Evolutionary conservation across 2,113 vertebrate species (phyloP).

Genomic region (Poecile atricapillus): DNA sequence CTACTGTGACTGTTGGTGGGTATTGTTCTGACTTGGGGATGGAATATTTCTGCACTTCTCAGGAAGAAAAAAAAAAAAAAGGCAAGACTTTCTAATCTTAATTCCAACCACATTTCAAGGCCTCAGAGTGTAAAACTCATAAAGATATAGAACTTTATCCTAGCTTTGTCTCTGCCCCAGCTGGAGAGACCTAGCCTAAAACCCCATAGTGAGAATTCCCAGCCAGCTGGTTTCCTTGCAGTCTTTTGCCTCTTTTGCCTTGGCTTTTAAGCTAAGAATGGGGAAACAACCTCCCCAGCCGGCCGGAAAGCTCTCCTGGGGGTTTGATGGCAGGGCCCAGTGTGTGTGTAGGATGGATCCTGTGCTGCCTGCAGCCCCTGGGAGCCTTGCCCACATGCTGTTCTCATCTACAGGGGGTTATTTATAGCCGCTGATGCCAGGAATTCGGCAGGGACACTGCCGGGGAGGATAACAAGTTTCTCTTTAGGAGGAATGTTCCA

Average conservation of each 20-base stretch:
- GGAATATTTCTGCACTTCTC: neutral
- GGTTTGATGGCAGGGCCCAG: neutral
- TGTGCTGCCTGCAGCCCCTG: neutral
- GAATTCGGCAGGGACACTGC: conserved; percentile 22
- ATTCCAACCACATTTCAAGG: neutral
- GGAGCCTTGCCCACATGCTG: conserved; percentile 48
- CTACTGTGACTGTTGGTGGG: neutral
- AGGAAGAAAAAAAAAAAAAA: neutral
- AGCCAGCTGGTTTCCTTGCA: neutral
- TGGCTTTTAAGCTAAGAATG: neutral
- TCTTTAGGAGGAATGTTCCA: conserved; percentile 65
- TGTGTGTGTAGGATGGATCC: neutral
- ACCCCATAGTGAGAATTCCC: neutral
- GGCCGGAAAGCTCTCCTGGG: neutral
- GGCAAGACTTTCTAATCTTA: neutral
- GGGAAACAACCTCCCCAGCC: neutral
- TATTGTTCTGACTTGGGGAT: neutral
- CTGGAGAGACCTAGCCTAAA: neutral
- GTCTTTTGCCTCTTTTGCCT: neutral
- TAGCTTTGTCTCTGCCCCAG: neutral
- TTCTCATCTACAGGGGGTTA: conserved; percentile 20
- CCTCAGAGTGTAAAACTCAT: neutral
- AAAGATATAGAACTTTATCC: neutral
- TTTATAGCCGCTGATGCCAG: conserved; percentile 35
- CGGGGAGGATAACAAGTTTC: conserved; percentile 51